Base-by-base conservation (phyloP, 1,140 invertebrate genomes). In the Oncopeltus fasciatus region DNA sequence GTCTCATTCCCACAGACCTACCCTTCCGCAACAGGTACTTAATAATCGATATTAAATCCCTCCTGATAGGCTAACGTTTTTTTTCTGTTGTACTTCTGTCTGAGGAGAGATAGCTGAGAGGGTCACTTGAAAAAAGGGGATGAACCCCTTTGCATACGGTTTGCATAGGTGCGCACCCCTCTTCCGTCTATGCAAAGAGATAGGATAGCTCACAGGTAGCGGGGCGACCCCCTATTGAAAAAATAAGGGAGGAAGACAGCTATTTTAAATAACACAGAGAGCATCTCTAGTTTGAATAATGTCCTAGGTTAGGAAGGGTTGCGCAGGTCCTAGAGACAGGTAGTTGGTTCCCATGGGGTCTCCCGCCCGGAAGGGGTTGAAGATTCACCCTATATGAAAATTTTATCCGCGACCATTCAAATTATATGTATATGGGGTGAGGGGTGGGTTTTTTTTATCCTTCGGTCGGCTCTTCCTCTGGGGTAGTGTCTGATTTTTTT, bases 221-320 rank as follows among this genome's bases (percentile, higher is more conserved):
- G 5, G 31, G 9, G 9, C 9, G 9, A 51, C 20, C 26, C 2
- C 9, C 31, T 26, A 29, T n/a, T 18, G 14, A 61, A 49, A 49
- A 27, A 43, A 14, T n/a, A n/a, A n/a, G n/a, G n/a, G n/a, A n/a
- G 51, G 62, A 63, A 63, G 62, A 63, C 62, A 63, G 43, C 62
- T 63, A 63, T 56, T 63, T 63, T 63, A 43, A 63, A 63, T 63
- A 63, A 63, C 62, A 63, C 16, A 31, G 59, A 27, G 28, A n/a
- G n/a, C n/a, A n/a, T n/a, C 49, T 14, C 62, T 62, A 62, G 49
- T 63, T 63, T 63, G 62, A 63, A 63, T 63, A 63, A 58, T 63
- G 62, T 33, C 2, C 31, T 38, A 38, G 31, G 31, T 8, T 38
- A 38, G 31, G 31, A 59, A 59, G 29, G 47, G 47, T n/a, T 49